Conservation (phyloP, 2,888 invertebrate genomes). For the Drosophila stalkeri region DNA sequence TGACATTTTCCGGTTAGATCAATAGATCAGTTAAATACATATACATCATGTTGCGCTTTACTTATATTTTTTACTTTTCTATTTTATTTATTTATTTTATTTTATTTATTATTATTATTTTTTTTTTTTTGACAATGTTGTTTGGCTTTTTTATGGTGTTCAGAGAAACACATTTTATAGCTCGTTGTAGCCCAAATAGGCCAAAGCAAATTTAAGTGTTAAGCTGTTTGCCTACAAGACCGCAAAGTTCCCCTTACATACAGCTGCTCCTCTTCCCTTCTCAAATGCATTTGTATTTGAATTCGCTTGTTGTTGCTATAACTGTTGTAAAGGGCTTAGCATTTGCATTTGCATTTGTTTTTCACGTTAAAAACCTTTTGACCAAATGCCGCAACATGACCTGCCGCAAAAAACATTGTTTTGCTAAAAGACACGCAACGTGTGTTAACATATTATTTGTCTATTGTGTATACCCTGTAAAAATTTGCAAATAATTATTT, state of each 20-base stretch:
- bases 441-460: neutral
- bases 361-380: slow-evolving; percentile 27
- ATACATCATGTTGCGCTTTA: neutral
- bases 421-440: neutral
- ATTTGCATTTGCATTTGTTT: slow-evolving; percentile 44
- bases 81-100: too few species aligned
- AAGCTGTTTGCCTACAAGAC: slow-evolving; percentile 20
- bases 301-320: slow-evolving; percentile 1
- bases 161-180: slow-evolving; percentile 21
- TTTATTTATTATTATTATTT: neutral
- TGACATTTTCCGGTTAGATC: slow-evolving; percentile 4
- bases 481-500: too few species aligned
- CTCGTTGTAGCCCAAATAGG: slow-evolving; percentile 23
- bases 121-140: neutral
- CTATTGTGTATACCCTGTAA: slow-evolving; percentile 2
- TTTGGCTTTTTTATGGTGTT: neutral
- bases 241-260: neutral
- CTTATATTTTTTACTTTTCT: neutral
- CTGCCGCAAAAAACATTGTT: neutral
- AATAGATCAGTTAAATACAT: neutral
- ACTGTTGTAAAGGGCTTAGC: slow-evolving; percentile 29
- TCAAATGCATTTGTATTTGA: slow-evolving; percentile 32
- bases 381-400: slow-evolving; percentile 6
- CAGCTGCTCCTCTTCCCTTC: too few species aligned
- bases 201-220: slow-evolving; percentile 26